A percentile compares a stretch with the other conserved stretches of the same genome.
Evolutionary conservation across 1,140 invertebrate species (phyloP).

Genomic region (Cyclargus thomasi): DNA sequence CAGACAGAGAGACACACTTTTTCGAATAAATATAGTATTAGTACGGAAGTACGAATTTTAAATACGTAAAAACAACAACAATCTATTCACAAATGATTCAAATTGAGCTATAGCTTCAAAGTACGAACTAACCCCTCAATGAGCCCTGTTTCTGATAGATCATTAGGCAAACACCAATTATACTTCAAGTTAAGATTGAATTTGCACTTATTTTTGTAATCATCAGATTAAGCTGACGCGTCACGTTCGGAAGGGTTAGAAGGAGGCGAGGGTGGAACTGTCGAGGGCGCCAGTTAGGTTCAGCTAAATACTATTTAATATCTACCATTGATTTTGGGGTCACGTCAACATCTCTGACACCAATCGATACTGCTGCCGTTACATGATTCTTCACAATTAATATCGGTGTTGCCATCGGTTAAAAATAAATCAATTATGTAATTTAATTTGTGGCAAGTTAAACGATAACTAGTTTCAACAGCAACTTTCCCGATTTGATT

Average conservation of each 20-base stretch:
- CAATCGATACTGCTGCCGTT: not conserved
- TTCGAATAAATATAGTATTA: too few species aligned
- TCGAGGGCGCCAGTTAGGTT: not conserved
- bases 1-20: too few species aligned
- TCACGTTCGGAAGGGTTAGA: not conserved
- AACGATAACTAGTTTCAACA: too few species aligned
- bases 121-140: not conserved
- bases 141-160: not conserved
- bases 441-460: too few species aligned
- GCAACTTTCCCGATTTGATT: too few species aligned
- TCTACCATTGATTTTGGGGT: not conserved
- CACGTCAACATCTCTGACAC: not conserved
- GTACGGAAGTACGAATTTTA: too few species aligned
- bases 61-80: too few species aligned
- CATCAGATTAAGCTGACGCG: not conserved
- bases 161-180: conserved; percentile 1
- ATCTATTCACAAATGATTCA: too few species aligned
- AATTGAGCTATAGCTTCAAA: not conserved
- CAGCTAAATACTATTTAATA: not conserved
- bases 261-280: not conserved
- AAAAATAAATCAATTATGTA: not conserved
- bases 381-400: not conserved
- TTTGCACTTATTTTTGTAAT: conserved; percentile 3
- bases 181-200: not conserved
- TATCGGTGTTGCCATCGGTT: not conserved